Evolutionary conservation across 2,797 vertebrate genomes (phyloP), one percentile per base, ranked within the genome.

Genomic region (Enoplosus armatus): DNA sequence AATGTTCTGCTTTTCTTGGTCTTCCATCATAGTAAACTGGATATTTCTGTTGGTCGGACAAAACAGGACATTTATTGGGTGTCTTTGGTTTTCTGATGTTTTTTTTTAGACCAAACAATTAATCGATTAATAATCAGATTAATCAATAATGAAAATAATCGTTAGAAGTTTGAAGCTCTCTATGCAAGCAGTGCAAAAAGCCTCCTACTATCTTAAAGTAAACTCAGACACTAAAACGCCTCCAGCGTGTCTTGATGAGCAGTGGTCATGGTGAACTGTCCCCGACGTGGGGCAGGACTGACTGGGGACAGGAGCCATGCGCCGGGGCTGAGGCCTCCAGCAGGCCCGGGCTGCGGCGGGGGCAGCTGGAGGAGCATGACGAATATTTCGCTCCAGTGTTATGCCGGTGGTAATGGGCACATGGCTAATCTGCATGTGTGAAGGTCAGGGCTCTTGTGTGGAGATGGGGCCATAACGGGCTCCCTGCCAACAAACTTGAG

Each of bases 341-440:
- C 50, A 41, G 75, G 65, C 60, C 65, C 15, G 4, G 61, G n/a
- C 51, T 39, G 59, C 39, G 20, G 41, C 3, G 14, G 20, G 27
- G 35, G 59, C 62, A 31, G 79, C 69, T 24, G 53, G 26, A 37
- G 64, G 41, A 64, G 58, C 67, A 51, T 11, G 64, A 62, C n/a
- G 74, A 20, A 35, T 48, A 11, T 60, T 43, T 39, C 51, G 48
- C 75, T 26, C 62, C 77, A 18, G 77, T 86, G 84, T 85, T 89
- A 7, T 82, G 78, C 50, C 24, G 61, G 47, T 18, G 75, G 73
- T 86, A 45, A 79, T 90, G 92, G 92, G 90, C 96, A 95, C 96
- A 95, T 93, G 96, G 96, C 96, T 97, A 94, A 97, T 97, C 96
- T 97, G 92, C 97, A 97, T 96, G 95, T 94, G 96, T 96, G 96